Evolutionary conservation across 2,113 vertebrate genomes (phyloP).

Genomic region (Colistium nudipinnis): DNA sequence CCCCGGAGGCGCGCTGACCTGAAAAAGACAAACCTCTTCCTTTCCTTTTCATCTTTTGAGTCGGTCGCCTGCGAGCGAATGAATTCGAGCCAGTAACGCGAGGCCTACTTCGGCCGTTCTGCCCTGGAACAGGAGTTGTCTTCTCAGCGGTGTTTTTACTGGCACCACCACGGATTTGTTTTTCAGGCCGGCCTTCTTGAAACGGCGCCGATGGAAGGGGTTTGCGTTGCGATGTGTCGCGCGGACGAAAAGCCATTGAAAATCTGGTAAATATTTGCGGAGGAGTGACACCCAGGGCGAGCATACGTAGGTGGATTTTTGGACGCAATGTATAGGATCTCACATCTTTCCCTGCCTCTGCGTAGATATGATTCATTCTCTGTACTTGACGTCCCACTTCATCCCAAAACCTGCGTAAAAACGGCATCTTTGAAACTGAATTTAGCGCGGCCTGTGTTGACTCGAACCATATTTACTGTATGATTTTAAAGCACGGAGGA

Average conservation of each 20-base stretch:
- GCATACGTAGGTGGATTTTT: slow-evolving; percentile 60
- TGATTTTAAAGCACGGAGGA: slow-evolving; percentile 31
- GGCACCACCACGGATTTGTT: slow-evolving; percentile 15
- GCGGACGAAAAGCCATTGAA: slow-evolving; percentile 34
- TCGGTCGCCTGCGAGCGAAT: slow-evolving; percentile 67
- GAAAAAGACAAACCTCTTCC: slow-evolving; percentile 73
- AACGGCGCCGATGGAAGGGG: slow-evolving; percentile 46
- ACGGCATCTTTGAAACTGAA: slow-evolving; percentile 31
- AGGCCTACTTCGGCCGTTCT: slow-evolving; percentile 56
- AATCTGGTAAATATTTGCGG: slow-evolving; percentile 57
- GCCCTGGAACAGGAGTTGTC: slow-evolving; percentile 47
- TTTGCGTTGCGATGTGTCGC: slow-evolving; percentile 39
- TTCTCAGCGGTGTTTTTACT: slow-evolving; percentile 40
- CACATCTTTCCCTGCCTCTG: slow-evolving; percentile 50
- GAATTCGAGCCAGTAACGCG: slow-evolving; percentile 56
- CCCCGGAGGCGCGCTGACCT: slow-evolving; percentile 79
- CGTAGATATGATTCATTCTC: slow-evolving; percentile 68
- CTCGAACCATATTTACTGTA: slow-evolving; percentile 32
- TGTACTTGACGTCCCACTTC: slow-evolving; percentile 39
- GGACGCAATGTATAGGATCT: slow-evolving; percentile 60
- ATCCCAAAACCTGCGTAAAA: slow-evolving; percentile 33
- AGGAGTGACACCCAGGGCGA: slow-evolving; percentile 23
- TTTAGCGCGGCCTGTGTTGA: slow-evolving; percentile 9
- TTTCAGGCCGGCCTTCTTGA: slow-evolving; percentile 23
- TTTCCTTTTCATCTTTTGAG: slow-evolving; percentile 73